Percentiles rank a stretch among this genome's conserved stretches.
Conservation (phyloP, 2,113 vertebrate species). For the Fregetta grallaria region DNA sequence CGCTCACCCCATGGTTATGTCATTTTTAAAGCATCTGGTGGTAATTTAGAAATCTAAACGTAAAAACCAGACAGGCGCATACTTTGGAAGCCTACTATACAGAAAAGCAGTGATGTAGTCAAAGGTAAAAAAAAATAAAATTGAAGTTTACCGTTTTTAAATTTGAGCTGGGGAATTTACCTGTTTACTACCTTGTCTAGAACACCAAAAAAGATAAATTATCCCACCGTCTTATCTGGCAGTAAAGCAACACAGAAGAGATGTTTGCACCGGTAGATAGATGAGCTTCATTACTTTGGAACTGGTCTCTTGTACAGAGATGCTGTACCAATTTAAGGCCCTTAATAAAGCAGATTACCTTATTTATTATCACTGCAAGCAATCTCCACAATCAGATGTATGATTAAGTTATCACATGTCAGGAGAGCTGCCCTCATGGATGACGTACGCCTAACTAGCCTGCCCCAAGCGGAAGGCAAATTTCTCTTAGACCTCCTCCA, state of each 20-base stretch:
- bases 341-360: neutral
- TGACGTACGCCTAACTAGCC: neutral
- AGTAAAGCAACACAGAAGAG: neutral
- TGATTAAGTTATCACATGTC: neutral
- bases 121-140: neutral
- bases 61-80: neutral
- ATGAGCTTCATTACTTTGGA: neutral
- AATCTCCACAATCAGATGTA: neutral
- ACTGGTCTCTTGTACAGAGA: neutral
- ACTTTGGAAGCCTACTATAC: neutral
- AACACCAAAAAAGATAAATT: neutral
- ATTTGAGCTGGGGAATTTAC: neutral
- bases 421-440: neutral
- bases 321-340: neutral
- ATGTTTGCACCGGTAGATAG: neutral
- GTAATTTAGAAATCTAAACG: neutral
- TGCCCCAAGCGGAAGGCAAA: neutral
- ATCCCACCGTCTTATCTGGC: neutral
- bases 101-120: neutral
- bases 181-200: neutral
- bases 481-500: neutral
- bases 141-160: neutral
- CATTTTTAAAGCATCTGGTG: constrained; percentile 33
- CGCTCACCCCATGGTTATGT: neutral
- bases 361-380: neutral